Evolutionary conservation across 2,888 invertebrate genomes (phyloP).

Genomic region (Agyllia agylla): DNA sequence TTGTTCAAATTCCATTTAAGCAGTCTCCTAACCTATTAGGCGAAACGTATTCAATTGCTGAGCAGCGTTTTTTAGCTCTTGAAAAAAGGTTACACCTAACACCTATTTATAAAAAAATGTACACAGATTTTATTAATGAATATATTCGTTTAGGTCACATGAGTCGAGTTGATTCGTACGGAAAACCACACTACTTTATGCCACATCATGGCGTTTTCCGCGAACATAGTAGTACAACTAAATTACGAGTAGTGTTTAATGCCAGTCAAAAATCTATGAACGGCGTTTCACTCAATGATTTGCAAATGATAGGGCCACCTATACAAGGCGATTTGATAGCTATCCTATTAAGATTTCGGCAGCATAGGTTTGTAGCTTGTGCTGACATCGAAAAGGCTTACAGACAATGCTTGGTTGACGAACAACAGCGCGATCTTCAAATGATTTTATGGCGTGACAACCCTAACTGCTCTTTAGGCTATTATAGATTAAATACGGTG

Average conservation of each 20-base stretch:
- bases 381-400: constrained; percentile 41
- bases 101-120: constrained; percentile 26
- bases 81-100: constrained; percentile 24
- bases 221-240: constrained; percentile 27
- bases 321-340: constrained; percentile 14
- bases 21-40: constrained; percentile 4
- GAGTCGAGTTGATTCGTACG: constrained; percentile 20
- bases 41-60: constrained; percentile 18
- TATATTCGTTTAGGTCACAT: constrained; percentile 35
- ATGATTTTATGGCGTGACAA: constrained; percentile 22
- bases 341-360: constrained; percentile 11
- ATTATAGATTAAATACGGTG: constrained; percentile 66
- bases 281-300: constrained; percentile 18
- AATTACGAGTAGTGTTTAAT: constrained; percentile 32
- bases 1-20: constrained; percentile 19
- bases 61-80: constrained; percentile 15
- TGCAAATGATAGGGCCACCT: constrained; percentile 20
- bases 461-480: background rate
- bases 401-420: constrained; percentile 8
- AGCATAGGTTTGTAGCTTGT: constrained; percentile 8
- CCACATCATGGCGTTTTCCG: constrained; percentile 32
- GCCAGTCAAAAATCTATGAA: constrained; percentile 16
- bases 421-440: constrained; percentile 13
- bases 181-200: constrained; percentile 19
- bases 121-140: constrained; percentile 31